Evolutionary conservation across 1,140 invertebrate species (phyloP).

Genomic region (Teleogryllus occipitalis): DNA sequence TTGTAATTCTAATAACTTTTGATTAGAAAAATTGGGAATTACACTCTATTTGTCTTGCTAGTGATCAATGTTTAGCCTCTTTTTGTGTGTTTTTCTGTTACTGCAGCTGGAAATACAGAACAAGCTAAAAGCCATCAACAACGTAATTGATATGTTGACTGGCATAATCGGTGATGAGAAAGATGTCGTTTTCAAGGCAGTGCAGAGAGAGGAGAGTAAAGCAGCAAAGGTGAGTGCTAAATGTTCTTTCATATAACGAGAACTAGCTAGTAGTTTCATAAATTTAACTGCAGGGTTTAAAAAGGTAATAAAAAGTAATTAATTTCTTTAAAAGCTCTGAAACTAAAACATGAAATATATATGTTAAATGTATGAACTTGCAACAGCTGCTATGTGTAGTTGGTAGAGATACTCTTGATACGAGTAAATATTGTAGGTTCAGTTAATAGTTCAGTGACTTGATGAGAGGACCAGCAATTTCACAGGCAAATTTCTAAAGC

Average conservation of each 20-base stretch:
- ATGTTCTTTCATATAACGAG: background rate
- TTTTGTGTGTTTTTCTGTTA: slow-evolving; percentile 25
- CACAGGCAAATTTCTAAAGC: no score
- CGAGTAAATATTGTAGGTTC: no score
- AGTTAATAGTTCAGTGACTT: no score
- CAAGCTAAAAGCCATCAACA: slow-evolving; percentile 71
- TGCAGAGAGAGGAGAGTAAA: slow-evolving; percentile 23
- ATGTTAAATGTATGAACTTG: no score
- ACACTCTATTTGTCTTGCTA: slow-evolving; percentile 9
- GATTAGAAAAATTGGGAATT: background rate
- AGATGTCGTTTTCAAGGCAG: slow-evolving; percentile 37
- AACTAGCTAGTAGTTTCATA: no score
- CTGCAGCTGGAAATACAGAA: slow-evolving; percentile 67
- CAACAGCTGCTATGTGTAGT: no score
- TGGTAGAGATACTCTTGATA: no score
- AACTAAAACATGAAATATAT: no score
- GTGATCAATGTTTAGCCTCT: slow-evolving; percentile 7
- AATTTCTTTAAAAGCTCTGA: no score
- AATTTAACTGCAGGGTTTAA: no score
- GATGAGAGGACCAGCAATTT: no score
- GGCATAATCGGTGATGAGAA: slow-evolving; percentile 61
- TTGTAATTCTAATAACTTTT: slow-evolving; percentile 12
- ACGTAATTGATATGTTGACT: slow-evolving; percentile 75
- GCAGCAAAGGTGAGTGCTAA: slow-evolving; percentile 12
- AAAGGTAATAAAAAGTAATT: no score